These are phyloP conservation scores for Dermatophagoides farinae DNA, from an alignment of 1,140 invertebrate genomes.

Conservation along the genomic window DNA sequence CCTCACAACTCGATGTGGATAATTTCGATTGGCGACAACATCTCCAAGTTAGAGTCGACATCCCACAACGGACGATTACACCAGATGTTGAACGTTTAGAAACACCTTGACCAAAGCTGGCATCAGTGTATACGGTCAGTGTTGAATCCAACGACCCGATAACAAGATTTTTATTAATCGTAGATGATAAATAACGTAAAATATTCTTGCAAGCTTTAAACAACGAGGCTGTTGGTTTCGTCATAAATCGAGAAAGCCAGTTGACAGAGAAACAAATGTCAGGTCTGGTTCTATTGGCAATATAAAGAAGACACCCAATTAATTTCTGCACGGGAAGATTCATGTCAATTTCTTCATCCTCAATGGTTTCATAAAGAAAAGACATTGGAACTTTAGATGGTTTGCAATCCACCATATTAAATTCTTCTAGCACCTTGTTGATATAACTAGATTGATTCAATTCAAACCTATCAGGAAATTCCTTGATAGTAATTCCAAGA, in stretches of 20 bases:
- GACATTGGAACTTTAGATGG: background rate
- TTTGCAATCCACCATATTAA: background rate
- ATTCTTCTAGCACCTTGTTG: background rate
- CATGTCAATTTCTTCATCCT: background rate
- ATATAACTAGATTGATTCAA: background rate
- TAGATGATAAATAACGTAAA: conserved; percentile 21
- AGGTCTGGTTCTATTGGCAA: conserved; percentile 9
- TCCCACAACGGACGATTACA: conserved; percentile 20
- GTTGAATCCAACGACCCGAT: too few relatives aligned
- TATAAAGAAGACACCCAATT: conserved; percentile 7
- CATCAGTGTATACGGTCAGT: background rate
- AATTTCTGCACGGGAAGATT: background rate
- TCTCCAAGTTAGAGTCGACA: background rate
- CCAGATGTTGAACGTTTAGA: conserved; percentile 24
- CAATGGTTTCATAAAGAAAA: background rate
- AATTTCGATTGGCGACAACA: background rate
- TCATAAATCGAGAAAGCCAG: background rate
- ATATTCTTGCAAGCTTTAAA: conserved; percentile 19
- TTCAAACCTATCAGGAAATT: background rate
- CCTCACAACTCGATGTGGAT: background rate
- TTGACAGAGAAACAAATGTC: conserved; percentile 4
- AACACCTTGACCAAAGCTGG: background rate
- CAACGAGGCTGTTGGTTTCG: conserved; percentile 16
- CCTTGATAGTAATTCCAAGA: conserved; percentile 10
- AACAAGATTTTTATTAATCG: background rate